Evolutionary conservation across 2,113 vertebrate genomes (phyloP), one percentile per base, ranked within the genome.

Genomic region (Hirundichthys speculiger): DNA sequence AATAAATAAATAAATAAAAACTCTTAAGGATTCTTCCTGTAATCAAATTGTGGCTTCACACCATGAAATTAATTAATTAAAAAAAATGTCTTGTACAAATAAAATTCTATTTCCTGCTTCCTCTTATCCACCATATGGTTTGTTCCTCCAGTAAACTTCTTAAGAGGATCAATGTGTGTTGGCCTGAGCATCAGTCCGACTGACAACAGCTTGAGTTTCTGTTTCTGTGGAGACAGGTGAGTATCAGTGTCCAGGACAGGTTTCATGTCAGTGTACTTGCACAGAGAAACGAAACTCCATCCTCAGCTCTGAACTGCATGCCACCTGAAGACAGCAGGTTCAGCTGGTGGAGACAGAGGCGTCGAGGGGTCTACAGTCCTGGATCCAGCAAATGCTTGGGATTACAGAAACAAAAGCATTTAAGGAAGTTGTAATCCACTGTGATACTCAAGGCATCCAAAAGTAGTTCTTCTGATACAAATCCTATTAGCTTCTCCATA

Each of bases 161-260:
- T 54, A 12, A 49, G 14, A 0, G 3, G 51, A 64, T 64, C 47
- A 62, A 27, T 13, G 40, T 34, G 54, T 22, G 25, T 38, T 13
- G 41, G 22, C 41, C 49, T 11, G 51, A 65, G 20, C 54, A 5
- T 27, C 39, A 4, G 42, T 38, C 25, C 54, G 64, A 69, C 62
- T 63, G 45, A 68, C 22, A 56, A 3, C 47, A 8, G 75, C 49
- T 64, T 5, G 39, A 42, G 38, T 85, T 58, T 57, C 71, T 2
- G 73, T 81, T 59, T 71, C 75, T 13, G 38, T 61, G 73, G 76
- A 55, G 45, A 62, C 77, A 40, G 62, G 45, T 30, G 46, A 68
- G 62, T 70, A 71, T 80, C 77, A 2, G 38, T 85, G 58, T 75
- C 46, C 53, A 8, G 46, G 43, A 64, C 9, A 2, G 69, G 6